Base-by-base conservation (phyloP, 1,140 invertebrate species). In the Dryas iulia region DNA sequence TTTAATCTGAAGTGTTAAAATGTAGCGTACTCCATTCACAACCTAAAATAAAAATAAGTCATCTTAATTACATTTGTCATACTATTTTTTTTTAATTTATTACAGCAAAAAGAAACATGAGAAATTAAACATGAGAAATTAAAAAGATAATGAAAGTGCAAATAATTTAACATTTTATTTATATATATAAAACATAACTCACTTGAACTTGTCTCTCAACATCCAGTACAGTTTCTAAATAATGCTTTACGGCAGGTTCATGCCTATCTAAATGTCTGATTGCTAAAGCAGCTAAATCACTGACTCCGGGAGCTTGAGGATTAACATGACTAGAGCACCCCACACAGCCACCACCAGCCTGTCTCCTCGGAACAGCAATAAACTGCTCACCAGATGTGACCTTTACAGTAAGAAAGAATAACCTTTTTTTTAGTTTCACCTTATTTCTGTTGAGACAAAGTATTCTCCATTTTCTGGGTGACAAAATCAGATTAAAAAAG, bases 201-300 rank as follows among this genome's bases (percentile, higher is more conserved):
- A 92, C 92, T 84, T 92, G 92, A 59, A 92, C 91, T 79, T 92
- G 91, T 69, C 91, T 81, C 70, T 92, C 86, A 10, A 92, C 87
- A 64, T 86, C 78, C 10, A 92, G 25, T 10, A 92, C 78, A 26
- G 71, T 71, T n/a, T 77, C 76, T 8, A 92, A 73, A 11, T 39
- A 77, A 62, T 92, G 90, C 23, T 72, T 85, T 1, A 75, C 65
- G 14, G 67, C 72, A 1, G 84, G 80, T n/a, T 88, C 84, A 59
- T 91, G 86, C 18, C 73, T 75, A 63, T 92, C 74, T n/a, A 92
- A 79, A 61, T 92, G 89, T 10, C 74, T 77, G 1, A 92, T 64
- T 14, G 79, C 90, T 10, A 90, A 47, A 14, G 65, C 54, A 6
- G 84, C 90, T 21, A 93, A 71, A 0, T 92, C 86, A 7, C 60